phyloP scores from a whole-genome alignment of 2,888 invertebrate species.

The Adela reaumurella region DNA sequence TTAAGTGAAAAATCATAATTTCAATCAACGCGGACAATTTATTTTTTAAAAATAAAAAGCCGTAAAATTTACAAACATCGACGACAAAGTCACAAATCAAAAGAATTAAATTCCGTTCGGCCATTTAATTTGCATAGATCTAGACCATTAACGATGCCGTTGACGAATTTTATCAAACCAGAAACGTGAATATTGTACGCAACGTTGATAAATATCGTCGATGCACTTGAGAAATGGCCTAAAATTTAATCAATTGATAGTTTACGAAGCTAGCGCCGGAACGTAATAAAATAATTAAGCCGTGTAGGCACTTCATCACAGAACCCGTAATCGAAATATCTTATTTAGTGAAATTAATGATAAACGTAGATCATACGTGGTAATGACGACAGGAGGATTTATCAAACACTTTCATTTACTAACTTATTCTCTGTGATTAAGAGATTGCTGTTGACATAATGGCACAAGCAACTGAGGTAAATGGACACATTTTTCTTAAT shows the following conservation, averaged over 20 bases:
- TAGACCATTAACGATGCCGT: background rate
- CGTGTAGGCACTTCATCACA: conserved; percentile 37
- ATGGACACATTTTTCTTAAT: conserved; percentile 28
- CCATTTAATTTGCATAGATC: background rate
- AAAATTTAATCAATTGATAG: conserved; percentile 28
- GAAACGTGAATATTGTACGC: background rate
- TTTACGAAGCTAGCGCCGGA: conserved; percentile 30
- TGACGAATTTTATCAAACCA: background rate
- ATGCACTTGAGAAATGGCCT: conserved; percentile 9
- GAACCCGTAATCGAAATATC: conserved; percentile 25
- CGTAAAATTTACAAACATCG: too few relatives aligned
- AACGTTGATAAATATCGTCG: background rate
- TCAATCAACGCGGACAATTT: too few relatives aligned
- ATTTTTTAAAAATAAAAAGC: too few relatives aligned
- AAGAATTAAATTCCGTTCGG: background rate
- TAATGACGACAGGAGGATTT: conserved; percentile 48
- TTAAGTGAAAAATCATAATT: too few relatives aligned
- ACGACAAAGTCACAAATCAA: background rate
- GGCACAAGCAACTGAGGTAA: conserved; percentile 37
- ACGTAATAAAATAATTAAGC: conserved; percentile 49
- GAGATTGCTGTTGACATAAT: conserved; percentile 50
- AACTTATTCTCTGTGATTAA: conserved; percentile 44
- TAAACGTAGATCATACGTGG: conserved; percentile 46
- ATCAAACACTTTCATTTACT: conserved; percentile 49
- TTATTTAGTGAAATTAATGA: conserved; percentile 52